Percentiles rank a stretch among this genome's conserved stretches.
Evolutionary conservation across 2,797 vertebrate species (phyloP).

Genomic region (Apogon hyalosoma): DNA sequence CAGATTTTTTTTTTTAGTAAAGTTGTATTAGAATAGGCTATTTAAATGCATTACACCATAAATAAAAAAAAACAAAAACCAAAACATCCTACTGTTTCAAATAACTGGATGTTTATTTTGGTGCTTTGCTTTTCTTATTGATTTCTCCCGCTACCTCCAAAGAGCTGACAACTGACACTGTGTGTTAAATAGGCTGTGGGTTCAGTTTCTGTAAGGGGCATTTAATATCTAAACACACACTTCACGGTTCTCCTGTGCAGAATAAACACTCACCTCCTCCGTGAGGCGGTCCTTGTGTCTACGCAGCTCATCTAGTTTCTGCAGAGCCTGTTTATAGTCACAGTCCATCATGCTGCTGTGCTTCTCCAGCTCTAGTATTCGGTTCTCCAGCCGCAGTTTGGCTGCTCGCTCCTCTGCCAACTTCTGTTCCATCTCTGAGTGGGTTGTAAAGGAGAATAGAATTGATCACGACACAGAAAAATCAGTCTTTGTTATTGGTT

Average conservation of each 20-base stretch:
- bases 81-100: no score
- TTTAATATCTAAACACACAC: constrained; percentile 30
- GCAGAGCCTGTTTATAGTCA: constrained; percentile 96
- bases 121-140: not conserved
- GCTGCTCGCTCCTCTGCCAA: constrained; percentile 91
- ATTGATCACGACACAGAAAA: not conserved
- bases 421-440: constrained; percentile 95
- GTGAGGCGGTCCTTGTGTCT: constrained; percentile 92
- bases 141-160: not conserved
- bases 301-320: constrained; percentile 94
- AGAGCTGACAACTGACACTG: not conserved
- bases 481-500: no score
- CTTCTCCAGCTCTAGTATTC: constrained; percentile 94
- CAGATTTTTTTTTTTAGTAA: no score
- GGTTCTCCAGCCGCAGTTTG: constrained; percentile 94
- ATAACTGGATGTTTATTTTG: not conserved
- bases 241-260: not conserved
- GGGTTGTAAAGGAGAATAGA: not conserved
- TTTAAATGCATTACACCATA: no score
- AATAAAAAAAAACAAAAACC: no score
- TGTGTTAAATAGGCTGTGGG: not conserved
- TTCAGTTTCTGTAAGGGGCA: constrained; percentile 8
- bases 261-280: constrained; percentile 87
- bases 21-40: no score
- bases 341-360: constrained; percentile 96